These are phyloP conservation scores for Drosophila asahinai DNA, from an alignment of 1,140 invertebrate genomes.

Conservation along the genomic window DNA sequence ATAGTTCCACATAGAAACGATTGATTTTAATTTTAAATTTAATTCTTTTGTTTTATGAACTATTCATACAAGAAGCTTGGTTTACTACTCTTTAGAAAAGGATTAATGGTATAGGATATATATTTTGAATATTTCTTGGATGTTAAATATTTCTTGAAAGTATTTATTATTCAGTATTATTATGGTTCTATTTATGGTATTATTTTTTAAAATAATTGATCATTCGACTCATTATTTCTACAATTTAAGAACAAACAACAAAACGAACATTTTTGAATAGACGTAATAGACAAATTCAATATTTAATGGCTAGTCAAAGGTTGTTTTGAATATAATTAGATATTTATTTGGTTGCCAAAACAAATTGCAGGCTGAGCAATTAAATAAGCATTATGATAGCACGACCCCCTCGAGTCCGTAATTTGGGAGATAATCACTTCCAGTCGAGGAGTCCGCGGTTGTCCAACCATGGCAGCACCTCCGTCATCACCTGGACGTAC, in stretches of 20 bases:
- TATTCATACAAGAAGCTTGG: too few species aligned
- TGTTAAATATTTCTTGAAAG: too few species aligned
- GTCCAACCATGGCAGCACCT: conserved; percentile 80
- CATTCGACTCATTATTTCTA: background rate
- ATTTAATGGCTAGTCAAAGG: conserved; percentile 1
- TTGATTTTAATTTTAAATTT: background rate
- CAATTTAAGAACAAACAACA: background rate
- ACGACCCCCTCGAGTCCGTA: background rate
- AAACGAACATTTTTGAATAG: background rate
- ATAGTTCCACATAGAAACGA: background rate
- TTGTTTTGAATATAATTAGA: conserved; percentile 15
- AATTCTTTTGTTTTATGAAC: background rate
- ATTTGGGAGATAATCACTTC: conserved; percentile 57
- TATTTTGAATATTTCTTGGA: too few species aligned
- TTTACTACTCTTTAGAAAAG: too few species aligned
- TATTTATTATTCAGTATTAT: background rate
- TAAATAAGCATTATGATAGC: conserved; percentile 30
- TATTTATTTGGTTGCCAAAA: conserved; percentile 12
- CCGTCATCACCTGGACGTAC: conserved; percentile 73
- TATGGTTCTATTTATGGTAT: too few species aligned
- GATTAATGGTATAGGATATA: too few species aligned
- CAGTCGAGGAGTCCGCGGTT: conserved; percentile 80
- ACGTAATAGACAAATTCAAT: background rate
- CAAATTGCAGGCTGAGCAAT: conserved; percentile 22
- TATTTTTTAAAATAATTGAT: background rate